Evolutionary conservation across 1,140 invertebrate species (phyloP), one percentile per base, ranked within the genome.

Genomic region (Scaptomyza pallida): DNA sequence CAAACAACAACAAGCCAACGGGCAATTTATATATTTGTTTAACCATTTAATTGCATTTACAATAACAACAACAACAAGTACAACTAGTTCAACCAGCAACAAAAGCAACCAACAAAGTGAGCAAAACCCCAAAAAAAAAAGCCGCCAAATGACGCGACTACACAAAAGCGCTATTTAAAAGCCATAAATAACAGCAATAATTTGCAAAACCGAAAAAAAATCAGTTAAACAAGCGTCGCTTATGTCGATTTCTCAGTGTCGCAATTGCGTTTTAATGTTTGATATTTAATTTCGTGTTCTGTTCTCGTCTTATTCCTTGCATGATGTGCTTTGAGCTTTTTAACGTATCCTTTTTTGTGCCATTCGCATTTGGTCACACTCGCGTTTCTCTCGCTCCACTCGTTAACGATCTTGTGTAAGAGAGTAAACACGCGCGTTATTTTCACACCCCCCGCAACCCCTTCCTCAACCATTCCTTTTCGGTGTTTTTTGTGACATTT

Each of bases 271-370:
- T 23, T n/a, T 5, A 26, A 3, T 26, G 6, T 26, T 52, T 61
- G 3, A 16, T 35, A 33, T 26, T 19, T 30, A 52, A 44, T 21
- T 62, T 48, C n/a, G 47, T 54, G 37, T 13, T 61, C 48, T 55
- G 21, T 47, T 54, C 23, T 35, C 19, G 41, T 59, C 12, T 40
- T 37, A 1, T 41, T 48, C 33, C 23, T 50, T 35, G 37, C 64
- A 44, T 64, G 52, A 51, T 55, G 50, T 55, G 8, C 8, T 64
- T 72, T 62, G 45, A 44, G 75, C 68, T 75, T 80, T 72, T 51
- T 40, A n/a, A n/a, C 19, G 51, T 51, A 74, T 78, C 59, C 50
- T 75, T 68, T 44, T 61, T 13, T 15, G 23, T 47, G 12, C 15
- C 43, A 57, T 72, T 26, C 30, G 35, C 19, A 6, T 30, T 45